phyloP scores from a whole-genome alignment of 2,888 invertebrate genomes.

The Cepaea hortensis region DNA sequence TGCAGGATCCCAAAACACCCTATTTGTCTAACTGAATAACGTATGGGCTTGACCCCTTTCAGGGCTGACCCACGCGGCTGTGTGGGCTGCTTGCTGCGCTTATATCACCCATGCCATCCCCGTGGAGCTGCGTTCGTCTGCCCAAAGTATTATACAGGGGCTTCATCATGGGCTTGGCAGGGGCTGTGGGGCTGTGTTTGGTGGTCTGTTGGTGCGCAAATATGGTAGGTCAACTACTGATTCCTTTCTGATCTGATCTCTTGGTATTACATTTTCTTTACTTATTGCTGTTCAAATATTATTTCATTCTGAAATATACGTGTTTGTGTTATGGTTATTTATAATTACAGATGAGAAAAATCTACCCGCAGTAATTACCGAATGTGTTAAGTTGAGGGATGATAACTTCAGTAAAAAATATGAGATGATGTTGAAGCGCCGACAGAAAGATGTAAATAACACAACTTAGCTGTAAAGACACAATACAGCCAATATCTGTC shows the following conservation, averaged over 20 bases:
- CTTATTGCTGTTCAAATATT: neutral
- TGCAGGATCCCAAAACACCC: no score
- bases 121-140: conserved; percentile 89
- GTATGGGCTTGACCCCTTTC: neutral
- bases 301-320: neutral
- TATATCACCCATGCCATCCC: conserved; percentile 98
- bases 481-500: no score
- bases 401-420: no score
- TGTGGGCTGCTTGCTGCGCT: conserved; percentile 90
- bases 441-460: no score
- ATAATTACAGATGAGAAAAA: no score
- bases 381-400: no score
- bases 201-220: conserved; percentile 83
- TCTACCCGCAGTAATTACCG: no score
- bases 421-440: no score
- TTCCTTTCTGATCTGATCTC: neutral
- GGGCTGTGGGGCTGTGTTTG: conserved; percentile 96
- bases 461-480: no score
- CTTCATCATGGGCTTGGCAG: conserved; percentile 97
- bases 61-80: conserved; percentile 19
- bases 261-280: neutral
- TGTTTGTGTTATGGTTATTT: no score
- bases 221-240: conserved; percentile 78
- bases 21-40: neutral
- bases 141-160: conserved; percentile 95